Evolutionary conservation across 2,113 vertebrate genomes (phyloP), one percentile per base, ranked within the genome.

Genomic region (Hyaena hyaena): DNA sequence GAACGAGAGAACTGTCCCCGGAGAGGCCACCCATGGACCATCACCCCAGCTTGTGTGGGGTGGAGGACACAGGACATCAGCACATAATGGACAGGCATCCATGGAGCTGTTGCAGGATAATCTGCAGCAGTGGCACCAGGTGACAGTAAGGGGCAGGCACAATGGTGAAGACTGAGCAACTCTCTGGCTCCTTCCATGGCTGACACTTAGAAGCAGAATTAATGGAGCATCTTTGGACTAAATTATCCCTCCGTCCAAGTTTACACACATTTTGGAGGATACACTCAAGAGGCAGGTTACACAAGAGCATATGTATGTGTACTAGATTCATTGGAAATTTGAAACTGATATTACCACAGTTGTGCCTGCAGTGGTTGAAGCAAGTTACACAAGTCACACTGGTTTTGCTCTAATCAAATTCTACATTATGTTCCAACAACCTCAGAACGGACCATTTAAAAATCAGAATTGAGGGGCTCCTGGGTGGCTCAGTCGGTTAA

Each of bases 291-390:
- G 12, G 14, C 33, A 45, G 69, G 48, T 23, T 5, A 1, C 26
- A 14, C 7, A 71, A 12, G 21, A 31, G 33, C 10, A 11, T 10
- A 15, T 7, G 6, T 10, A 5, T 4, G 10, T 2, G 0, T 28
- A 53, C 31, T 23, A 43, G 53, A 33, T 31, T 43, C 14, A 50
- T 8, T 43, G 33, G 24, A 79, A 92, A 69, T 50, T 23, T 84
- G 5, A 43, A 76, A 53, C 33, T 43, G 15, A 10, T 48, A 43
- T 58, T 11, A 24, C 19, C 33, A 48, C 39, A 66, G 28, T 66
- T 66, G 55, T 31, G 33, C 68, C 55, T 55, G 87, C 53, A 84
- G 77, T 11, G 74, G 11, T 16, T 61, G 8, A 80, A 90, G 35
- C 35, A 21, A 24, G 55, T 21, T 81, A 4, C 4, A 58, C 19